Conservation (phyloP, 2,113 vertebrate species). For the Apodemus sylvaticus region DNA sequence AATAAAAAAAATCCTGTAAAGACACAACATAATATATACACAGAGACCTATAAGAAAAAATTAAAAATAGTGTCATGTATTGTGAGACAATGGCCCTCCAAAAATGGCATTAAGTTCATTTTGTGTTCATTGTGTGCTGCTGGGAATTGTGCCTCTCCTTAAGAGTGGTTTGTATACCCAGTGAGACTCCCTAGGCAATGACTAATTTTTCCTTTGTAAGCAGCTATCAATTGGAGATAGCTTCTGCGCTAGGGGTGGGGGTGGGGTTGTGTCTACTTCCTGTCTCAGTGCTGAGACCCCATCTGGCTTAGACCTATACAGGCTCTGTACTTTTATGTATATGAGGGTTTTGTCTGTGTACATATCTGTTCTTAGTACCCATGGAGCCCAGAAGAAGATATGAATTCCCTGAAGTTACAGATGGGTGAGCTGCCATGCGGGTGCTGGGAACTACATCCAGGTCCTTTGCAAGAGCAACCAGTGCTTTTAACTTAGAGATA, state of each 20-base stretch:
- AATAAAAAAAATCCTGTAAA: neutral
- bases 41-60: neutral
- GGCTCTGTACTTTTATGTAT: neutral
- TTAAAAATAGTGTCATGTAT: neutral
- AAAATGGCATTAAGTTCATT: neutral
- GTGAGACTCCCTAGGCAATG: neutral
- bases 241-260: neutral
- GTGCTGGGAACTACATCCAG: neutral
- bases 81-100: neutral
- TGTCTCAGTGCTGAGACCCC: neutral
- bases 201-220: neutral
- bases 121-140: neutral
- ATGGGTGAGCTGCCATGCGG: neutral
- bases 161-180: neutral
- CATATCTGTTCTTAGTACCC: neutral
- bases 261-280: neutral
- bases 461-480: neutral
- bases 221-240: neutral
- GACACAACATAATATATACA: neutral
- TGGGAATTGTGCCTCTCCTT: neutral
- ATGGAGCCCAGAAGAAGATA: neutral
- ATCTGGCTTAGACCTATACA: neutral
- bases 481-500: neutral
- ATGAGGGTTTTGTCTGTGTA: neutral
- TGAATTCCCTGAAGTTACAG: neutral